Evolutionary conservation across 2,888 invertebrate species (phyloP).

Genomic region (Tanaodytes sp.): DNA sequence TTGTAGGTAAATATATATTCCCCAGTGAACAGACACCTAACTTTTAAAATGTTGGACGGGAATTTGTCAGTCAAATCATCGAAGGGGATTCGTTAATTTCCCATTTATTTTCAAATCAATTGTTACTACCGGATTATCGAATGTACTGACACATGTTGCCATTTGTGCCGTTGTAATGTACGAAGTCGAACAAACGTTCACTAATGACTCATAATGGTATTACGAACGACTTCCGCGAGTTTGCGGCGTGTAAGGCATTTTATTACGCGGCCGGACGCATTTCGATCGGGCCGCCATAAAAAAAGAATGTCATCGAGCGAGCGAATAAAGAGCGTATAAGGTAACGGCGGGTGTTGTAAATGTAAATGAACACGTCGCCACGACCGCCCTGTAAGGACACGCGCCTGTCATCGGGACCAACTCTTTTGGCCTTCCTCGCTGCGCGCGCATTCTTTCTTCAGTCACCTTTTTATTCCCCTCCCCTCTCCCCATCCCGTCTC

Average conservation of each 20-base stretch:
- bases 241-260: constrained; percentile 52
- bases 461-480: not conserved
- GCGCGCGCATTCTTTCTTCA: constrained; percentile 25
- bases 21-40: too few relatives aligned
- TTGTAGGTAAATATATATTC: too few relatives aligned
- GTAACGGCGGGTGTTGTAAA: constrained; percentile 63
- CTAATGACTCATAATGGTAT: constrained; percentile 50
- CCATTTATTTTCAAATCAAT: constrained; percentile 15
- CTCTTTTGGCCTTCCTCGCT: constrained; percentile 36
- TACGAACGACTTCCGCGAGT: constrained; percentile 51
- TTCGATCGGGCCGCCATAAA: constrained; percentile 54
- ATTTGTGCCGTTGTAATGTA: constrained; percentile 38
- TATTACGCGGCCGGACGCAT: constrained; percentile 50
- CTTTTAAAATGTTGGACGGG: too few relatives aligned
- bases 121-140: constrained; percentile 9
- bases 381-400: constrained; percentile 64
- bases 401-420: constrained; percentile 61
- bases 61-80: too few relatives aligned
- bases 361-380: constrained; percentile 62
- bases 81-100: not conserved
- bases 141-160: constrained; percentile 41
- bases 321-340: constrained; percentile 62
- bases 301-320: constrained; percentile 62
- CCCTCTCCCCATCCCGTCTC: constrained; percentile 16
- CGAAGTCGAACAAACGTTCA: constrained; percentile 46